Evolutionary conservation across 2,797 vertebrate species (phyloP).

Genomic region (Myripristis murdjan): DNA sequence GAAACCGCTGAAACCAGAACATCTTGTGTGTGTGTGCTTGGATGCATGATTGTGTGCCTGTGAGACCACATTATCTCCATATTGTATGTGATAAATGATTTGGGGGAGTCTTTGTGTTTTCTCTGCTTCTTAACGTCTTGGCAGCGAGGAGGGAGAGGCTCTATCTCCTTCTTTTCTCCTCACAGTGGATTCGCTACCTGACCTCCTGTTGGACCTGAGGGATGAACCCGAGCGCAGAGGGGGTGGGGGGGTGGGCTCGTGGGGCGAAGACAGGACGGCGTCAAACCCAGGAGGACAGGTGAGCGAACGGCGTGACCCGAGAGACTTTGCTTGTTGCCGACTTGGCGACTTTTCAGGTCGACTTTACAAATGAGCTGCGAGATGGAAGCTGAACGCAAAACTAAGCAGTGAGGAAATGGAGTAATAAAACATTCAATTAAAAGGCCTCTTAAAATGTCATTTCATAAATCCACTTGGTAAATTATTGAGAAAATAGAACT

Average conservation of each 20-base stretch:
- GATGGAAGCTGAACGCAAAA: too few species aligned
- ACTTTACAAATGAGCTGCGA: too few species aligned
- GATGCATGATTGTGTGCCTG: not conserved
- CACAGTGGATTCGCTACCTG: not conserved
- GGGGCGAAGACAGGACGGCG: not conserved
- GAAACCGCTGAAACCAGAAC: conserved; percentile 29
- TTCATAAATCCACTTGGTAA: too few species aligned
- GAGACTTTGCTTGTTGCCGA: too few species aligned
- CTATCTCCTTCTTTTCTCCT: not conserved
- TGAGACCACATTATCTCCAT: conserved; percentile 9
- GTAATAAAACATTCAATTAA: too few species aligned
- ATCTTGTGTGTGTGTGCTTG: not conserved
- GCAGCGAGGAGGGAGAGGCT: not conserved
- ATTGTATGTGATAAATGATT: conserved; percentile 22
- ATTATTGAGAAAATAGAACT: too few species aligned
- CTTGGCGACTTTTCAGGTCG: too few species aligned
- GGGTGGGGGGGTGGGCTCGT: too few species aligned
- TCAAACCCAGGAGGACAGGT: not conserved
- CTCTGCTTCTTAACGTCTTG: conserved; percentile 7
- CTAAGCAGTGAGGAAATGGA: too few species aligned
- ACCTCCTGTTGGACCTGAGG: not conserved
- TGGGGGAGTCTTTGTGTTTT: conserved; percentile 8
- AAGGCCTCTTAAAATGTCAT: too few species aligned
- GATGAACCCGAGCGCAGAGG: conserved; percentile 3
- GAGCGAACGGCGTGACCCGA: too few species aligned